These are phyloP conservation scores for Antennarius striatus DNA, from an alignment of 2,113 vertebrate genomes.

Conservation along the genomic window DNA sequence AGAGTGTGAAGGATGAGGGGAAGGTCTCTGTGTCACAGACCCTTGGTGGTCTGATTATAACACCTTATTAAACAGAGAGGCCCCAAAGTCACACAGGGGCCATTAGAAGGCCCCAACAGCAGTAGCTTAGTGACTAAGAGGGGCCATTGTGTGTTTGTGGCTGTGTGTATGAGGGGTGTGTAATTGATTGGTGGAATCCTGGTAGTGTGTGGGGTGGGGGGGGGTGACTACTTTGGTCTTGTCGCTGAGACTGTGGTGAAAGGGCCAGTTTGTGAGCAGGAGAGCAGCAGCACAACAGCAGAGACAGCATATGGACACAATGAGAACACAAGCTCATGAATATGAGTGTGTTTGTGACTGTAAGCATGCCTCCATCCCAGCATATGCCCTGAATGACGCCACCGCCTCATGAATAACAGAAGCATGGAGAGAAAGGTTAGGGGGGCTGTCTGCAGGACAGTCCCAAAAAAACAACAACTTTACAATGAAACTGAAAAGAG, in stretches of 20 bases:
- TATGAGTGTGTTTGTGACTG: slow-evolving; percentile 64
- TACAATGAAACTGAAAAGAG: background rate
- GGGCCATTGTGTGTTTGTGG: slow-evolving; percentile 51
- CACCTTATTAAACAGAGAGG: slow-evolving; percentile 79
- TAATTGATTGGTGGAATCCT: slow-evolving; percentile 65
- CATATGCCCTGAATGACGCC: slow-evolving; percentile 76
- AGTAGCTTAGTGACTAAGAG: slow-evolving; percentile 66
- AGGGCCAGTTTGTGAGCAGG: slow-evolving; percentile 81
- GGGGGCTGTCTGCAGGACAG: slow-evolving; percentile 11
- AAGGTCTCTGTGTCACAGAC: slow-evolving; percentile 55
- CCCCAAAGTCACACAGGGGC: slow-evolving; percentile 76
- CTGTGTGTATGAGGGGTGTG: slow-evolving; percentile 37
- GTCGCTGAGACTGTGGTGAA: slow-evolving; percentile 59
- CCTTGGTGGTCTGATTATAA: slow-evolving; percentile 81
- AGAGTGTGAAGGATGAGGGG: slow-evolving; percentile 57
- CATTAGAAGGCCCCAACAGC: slow-evolving; percentile 67
- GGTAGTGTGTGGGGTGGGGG: slow-evolving; percentile 29
- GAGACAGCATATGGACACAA: slow-evolving; percentile 83
- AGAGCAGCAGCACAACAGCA: slow-evolving; percentile 81
- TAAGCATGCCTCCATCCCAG: slow-evolving; percentile 58
- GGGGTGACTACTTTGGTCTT: slow-evolving; percentile 69
- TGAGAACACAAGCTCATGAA: slow-evolving; percentile 76
- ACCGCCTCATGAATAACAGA: slow-evolving; percentile 64
- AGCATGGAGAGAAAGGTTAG: slow-evolving; percentile 32
- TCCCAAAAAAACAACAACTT: background rate